A percentile compares a stretch with the other conserved stretches of the same genome.
phyloP scores from a whole-genome alignment of 2,888 invertebrate genomes.

The Eulithis testata region DNA sequence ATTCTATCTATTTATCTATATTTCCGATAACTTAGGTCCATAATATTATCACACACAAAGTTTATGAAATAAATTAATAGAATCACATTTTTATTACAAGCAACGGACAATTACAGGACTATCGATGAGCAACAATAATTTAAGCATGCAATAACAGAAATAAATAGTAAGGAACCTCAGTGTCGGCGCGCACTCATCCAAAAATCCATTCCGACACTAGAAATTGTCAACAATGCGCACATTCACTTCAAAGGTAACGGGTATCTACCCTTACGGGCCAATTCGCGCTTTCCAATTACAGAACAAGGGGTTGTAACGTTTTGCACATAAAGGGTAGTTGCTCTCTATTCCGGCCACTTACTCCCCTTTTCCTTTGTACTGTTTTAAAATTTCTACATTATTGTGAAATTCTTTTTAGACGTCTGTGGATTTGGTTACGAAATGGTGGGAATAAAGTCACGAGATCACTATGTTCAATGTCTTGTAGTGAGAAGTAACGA shows the following conservation, averaged over 20 bases:
- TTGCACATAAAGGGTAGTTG: conserved; percentile 65
- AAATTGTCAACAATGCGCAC: conserved; percentile 25
- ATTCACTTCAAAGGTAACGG: conserved; percentile 57
- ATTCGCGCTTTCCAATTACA: conserved; percentile 71
- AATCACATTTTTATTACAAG: no score
- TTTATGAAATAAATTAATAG: no score
- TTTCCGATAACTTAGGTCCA: no score
- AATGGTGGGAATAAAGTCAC: no score
- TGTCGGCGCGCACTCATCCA: conserved; percentile 4
- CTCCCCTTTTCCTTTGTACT: conserved; percentile 61
- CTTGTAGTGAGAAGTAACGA: no score
- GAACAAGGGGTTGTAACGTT: conserved; percentile 57
- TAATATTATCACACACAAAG: no score
- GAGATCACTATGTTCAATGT: no score
- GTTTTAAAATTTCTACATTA: conserved; percentile 59
- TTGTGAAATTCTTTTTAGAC: conserved; percentile 18
- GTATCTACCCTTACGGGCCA: conserved; percentile 61
- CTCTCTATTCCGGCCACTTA: conserved; percentile 68
- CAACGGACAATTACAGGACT: no score
- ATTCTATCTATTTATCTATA: no score
- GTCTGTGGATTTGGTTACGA: background rate
- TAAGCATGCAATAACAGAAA: background rate
- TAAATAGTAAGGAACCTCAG: background rate
- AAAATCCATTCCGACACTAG: conserved; percentile 15
- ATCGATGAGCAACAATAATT: no score